Conservation (phyloP, 2,113 vertebrate genomes). For the Chionodraco myersi region DNA sequence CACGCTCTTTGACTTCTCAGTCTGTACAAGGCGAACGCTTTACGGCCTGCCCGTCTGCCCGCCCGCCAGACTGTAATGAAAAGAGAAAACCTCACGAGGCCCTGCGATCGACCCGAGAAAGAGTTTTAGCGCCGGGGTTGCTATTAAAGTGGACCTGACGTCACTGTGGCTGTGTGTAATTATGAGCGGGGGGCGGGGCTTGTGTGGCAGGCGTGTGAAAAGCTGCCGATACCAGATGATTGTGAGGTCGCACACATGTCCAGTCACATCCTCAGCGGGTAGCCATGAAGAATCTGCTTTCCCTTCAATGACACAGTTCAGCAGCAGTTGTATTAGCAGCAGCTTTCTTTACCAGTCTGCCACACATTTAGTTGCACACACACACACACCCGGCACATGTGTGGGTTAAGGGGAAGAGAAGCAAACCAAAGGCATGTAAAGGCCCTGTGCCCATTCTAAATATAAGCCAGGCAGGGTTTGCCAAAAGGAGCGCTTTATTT, state of each 20-base stretch:
- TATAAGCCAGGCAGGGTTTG: constrained; percentile 81
- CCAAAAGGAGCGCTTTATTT: constrained; percentile 80
- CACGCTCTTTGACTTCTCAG: constrained; percentile 60
- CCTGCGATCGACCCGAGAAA: constrained; percentile 21
- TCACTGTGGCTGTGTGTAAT: constrained; percentile 33
- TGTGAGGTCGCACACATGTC: constrained; percentile 37
- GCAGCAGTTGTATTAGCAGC: constrained; percentile 70
- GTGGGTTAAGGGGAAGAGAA: constrained; percentile 78
- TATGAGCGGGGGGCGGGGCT: constrained; percentile 32
- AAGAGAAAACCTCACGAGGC: constrained; percentile 49
- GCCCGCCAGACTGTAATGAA: constrained; percentile 54
- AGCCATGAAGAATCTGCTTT: constrained; percentile 52
- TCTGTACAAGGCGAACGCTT: constrained; percentile 63
- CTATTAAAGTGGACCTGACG: constrained; percentile 48
- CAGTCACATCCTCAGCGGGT: not conserved
- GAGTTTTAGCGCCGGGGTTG: constrained; percentile 11
- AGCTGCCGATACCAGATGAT: constrained; percentile 43
- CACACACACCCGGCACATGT: constrained; percentile 70
- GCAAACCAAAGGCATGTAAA: constrained; percentile 82
- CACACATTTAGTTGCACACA: constrained; percentile 79
- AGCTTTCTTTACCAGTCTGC: constrained; percentile 72
- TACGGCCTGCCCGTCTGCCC: constrained; percentile 23
- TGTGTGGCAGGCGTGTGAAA: constrained; percentile 22
- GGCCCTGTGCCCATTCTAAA: constrained; percentile 81
- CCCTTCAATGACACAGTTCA: constrained; percentile 72